phyloP scores from a whole-genome alignment of 2,888 invertebrate genomes.

The Pseudococcus longispinus region DNA sequence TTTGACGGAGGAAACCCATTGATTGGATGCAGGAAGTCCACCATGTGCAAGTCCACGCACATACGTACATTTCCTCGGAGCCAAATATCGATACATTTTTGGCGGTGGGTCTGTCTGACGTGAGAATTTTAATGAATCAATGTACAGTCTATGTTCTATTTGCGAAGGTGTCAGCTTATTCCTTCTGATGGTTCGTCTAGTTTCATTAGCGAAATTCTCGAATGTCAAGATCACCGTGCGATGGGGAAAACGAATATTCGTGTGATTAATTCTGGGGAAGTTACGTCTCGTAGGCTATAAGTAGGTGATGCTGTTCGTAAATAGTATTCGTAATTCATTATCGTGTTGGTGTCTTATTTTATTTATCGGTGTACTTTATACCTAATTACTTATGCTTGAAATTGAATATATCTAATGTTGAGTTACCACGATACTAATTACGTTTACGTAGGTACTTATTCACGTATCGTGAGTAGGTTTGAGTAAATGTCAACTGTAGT shows the following conservation, averaged over 20 bases:
- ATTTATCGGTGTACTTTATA: too few relatives aligned
- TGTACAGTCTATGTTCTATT: background rate
- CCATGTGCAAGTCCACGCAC: background rate
- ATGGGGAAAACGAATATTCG: background rate
- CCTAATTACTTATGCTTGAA: too few relatives aligned
- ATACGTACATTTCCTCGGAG: background rate
- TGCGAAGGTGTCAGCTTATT: background rate
- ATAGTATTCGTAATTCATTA: too few relatives aligned
- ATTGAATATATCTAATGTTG: too few relatives aligned
- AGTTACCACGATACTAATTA: too few relatives aligned
- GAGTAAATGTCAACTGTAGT: background rate
- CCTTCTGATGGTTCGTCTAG: background rate
- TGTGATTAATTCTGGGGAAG: background rate
- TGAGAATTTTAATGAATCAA: background rate
- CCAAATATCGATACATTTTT: background rate
- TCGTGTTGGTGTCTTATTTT: too few relatives aligned
- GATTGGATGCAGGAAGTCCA: slow-evolving; percentile 5
- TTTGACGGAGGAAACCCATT: background rate
- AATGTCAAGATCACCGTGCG: background rate
- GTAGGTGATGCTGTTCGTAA: too few relatives aligned
- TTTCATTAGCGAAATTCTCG: background rate
- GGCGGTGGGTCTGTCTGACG: background rate
- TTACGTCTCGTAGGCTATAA: too few relatives aligned
- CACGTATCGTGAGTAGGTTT: background rate
- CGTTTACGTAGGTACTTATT: too few relatives aligned